Conservation (phyloP, 2,888 invertebrate genomes). For the Tetranychus piercei region DNA sequence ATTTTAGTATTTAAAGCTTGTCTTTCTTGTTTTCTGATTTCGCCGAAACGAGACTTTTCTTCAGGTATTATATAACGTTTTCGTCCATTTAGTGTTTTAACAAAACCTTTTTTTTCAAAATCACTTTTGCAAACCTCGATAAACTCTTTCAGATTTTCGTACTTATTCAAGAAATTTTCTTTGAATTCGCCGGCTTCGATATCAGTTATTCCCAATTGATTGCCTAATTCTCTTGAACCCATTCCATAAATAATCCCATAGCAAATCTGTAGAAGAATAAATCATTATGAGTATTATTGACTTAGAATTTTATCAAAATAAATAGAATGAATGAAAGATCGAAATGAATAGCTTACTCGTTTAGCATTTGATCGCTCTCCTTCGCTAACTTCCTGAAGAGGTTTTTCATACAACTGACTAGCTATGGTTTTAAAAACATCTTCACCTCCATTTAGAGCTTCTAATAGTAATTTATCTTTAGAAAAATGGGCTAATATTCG, state of each 20-base stretch:
- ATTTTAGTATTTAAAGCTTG: constrained; percentile 88
- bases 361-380: constrained; percentile 59
- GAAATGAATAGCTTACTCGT: constrained; percentile 38
- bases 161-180: constrained; percentile 51
- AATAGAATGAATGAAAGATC: background rate
- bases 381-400: constrained; percentile 48
- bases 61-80: constrained; percentile 58
- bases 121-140: constrained; percentile 41
- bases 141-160: constrained; percentile 52
- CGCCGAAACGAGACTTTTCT: constrained; percentile 41
- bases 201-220: constrained; percentile 56
- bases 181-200: constrained; percentile 50
- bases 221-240: constrained; percentile 60
- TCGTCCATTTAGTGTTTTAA: constrained; percentile 62
- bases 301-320: background rate
- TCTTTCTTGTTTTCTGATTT: constrained; percentile 67
- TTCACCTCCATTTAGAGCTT: constrained; percentile 36
- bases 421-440: constrained; percentile 75
- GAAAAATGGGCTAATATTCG: constrained; percentile 78
- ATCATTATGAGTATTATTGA: background rate
- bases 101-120: constrained; percentile 52
- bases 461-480: constrained; percentile 48
- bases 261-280: constrained; percentile 49
- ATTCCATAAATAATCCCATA: constrained; percentile 97
- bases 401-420: constrained; percentile 56